Evolutionary conservation across 2,797 vertebrate genomes (phyloP).

Genomic region (Pangasius krempfi): DNA sequence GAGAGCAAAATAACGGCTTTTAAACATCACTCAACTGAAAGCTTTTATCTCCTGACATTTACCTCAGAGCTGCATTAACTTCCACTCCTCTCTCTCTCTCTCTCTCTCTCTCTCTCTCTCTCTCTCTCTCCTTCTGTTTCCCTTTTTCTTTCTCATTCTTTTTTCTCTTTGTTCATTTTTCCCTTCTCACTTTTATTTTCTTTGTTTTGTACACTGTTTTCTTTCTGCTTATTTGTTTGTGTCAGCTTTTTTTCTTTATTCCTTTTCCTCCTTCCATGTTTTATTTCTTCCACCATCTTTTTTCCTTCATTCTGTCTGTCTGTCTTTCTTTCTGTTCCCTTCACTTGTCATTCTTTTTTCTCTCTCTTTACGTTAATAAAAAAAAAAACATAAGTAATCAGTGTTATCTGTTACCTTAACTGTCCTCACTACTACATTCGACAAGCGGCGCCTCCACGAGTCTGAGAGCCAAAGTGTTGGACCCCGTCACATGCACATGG

Average conservation of each 20-base stretch:
- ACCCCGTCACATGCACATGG: neutral
- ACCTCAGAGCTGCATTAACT: neutral
- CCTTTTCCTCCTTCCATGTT: too few relatives aligned
- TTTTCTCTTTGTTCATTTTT: neutral
- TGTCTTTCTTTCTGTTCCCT: too few relatives aligned
- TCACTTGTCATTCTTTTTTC: too few relatives aligned
- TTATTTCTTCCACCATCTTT: too few relatives aligned
- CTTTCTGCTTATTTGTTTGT: too few relatives aligned
- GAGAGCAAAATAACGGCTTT: neutral
- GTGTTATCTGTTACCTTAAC: neutral
- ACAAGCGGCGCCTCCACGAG: neutral
- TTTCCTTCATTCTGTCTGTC: too few relatives aligned
- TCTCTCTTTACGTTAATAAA: too few relatives aligned
- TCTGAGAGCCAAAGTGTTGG: neutral
- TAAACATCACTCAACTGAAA: neutral
- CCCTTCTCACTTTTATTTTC: too few relatives aligned
- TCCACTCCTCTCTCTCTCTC: neutral
- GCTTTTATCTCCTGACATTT: slow-evolving; percentile 2
- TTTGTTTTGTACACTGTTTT: too few relatives aligned
- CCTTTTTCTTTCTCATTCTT: neutral
- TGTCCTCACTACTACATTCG: neutral
- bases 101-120: neutral
- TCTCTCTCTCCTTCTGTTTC: neutral
- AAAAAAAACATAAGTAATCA: too few relatives aligned
- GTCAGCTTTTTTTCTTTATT: too few relatives aligned